Evolutionary conservation across 1,140 invertebrate genomes (phyloP).

Genomic region (Ceratina calcarata): DNA sequence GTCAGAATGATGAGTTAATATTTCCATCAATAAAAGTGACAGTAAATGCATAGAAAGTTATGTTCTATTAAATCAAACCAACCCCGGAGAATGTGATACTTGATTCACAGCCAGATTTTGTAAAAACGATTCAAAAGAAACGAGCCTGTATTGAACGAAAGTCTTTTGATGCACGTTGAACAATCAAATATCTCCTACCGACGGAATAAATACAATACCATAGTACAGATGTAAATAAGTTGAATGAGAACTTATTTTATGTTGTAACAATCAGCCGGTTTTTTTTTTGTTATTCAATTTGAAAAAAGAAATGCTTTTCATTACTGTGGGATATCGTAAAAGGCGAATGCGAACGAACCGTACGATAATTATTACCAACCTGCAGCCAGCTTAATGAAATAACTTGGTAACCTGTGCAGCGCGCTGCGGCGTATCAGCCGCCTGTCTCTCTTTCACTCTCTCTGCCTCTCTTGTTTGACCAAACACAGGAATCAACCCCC

Average conservation of each 20-base stretch:
- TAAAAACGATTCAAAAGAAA: neutral
- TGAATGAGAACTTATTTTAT: neutral
- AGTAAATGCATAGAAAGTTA: too few species aligned
- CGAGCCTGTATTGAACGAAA: neutral
- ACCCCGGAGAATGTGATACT: too few species aligned
- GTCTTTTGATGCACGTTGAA: neutral
- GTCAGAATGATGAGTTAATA: too few species aligned
- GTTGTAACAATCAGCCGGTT: neutral
- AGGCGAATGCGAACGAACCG: slow-evolving; percentile 27
- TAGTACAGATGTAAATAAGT: neutral
- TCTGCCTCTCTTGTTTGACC: slow-evolving; percentile 57
- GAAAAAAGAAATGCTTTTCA: slow-evolving; percentile 30
- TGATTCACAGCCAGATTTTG: neutral
- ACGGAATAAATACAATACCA: neutral
- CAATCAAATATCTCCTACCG: neutral
- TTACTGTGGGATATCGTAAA: slow-evolving; percentile 44
- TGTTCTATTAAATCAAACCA: too few species aligned
- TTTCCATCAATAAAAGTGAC: too few species aligned
- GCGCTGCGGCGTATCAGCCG: too few species aligned
- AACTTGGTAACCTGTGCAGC: slow-evolving; percentile 60
- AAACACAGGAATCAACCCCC: slow-evolving; percentile 68
- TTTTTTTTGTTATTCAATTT: neutral
- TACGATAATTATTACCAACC: slow-evolving; percentile 58
- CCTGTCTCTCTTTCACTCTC: too few species aligned
- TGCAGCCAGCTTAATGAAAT: slow-evolving; percentile 60